These are phyloP conservation scores for Exephanes ischioxanthus DNA, from an alignment of 2,888 invertebrate species.

Conservation along the genomic window DNA sequence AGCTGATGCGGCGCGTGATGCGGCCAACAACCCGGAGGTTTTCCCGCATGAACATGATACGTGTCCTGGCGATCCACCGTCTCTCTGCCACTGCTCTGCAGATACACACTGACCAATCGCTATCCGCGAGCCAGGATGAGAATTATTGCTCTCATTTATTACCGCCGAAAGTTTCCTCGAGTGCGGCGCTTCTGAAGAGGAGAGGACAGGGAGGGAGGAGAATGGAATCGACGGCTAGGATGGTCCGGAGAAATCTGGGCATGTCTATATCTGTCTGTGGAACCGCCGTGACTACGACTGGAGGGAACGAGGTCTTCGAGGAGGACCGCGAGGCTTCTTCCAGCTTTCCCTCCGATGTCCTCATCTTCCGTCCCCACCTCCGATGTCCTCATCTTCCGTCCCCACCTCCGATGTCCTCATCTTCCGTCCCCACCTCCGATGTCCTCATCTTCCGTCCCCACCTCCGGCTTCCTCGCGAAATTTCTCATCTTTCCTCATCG, in stretches of 20 bases:
- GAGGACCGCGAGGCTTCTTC: not conserved
- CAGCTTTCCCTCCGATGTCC: slow-evolving; percentile 4
- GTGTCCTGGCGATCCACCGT: slow-evolving; percentile 6
- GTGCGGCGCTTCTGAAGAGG: not conserved
- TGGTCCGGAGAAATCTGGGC: not conserved
- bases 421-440: not conserved
- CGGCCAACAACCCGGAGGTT: slow-evolving; percentile 53
- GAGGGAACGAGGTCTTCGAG: not conserved
- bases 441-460: slow-evolving; percentile 12
- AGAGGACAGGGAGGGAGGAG: not conserved
- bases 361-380: slow-evolving; percentile 5
- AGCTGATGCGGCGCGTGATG: slow-evolving; percentile 70
- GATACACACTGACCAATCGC: slow-evolving; percentile 3
- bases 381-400: not conserved
- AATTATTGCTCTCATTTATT: slow-evolving; percentile 78
- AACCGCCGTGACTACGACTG: not conserved
- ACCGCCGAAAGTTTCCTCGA: slow-evolving; percentile 60
- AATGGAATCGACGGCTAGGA: slow-evolving; percentile 3
- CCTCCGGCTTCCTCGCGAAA: slow-evolving; percentile 7
- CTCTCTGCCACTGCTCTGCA: not conserved
- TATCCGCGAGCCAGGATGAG: slow-evolving; percentile 3
- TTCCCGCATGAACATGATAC: not conserved
- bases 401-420: not conserved
- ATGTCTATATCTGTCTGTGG: not conserved
- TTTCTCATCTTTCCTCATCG: slow-evolving; percentile 5